These are phyloP conservation scores for Pollachius pollachius DNA, from an alignment of 2,113 vertebrate genomes.

Conservation along the genomic window DNA sequence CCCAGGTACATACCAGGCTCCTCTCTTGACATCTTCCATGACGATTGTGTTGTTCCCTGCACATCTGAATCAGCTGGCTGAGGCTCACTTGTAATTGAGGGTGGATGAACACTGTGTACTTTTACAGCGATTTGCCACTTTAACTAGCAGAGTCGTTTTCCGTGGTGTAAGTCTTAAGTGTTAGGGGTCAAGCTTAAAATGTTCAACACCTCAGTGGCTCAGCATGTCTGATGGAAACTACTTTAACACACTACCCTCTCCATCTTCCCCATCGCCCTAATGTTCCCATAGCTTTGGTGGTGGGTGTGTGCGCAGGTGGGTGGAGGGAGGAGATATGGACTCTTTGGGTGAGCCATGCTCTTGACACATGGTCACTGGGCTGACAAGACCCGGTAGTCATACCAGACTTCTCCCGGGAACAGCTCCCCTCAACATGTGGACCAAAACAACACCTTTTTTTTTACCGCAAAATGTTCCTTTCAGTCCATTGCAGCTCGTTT, in stretches of 20 bases:
- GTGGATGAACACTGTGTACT: too few species aligned
- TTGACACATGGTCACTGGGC: not conserved
- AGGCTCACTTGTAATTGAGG: too few species aligned
- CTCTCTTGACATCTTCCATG: conserved; percentile 2
- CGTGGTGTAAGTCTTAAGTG: not conserved
- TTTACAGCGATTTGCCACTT: not conserved
- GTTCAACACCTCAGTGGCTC: not conserved
- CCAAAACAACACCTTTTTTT: not conserved
- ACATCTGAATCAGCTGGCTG: not conserved
- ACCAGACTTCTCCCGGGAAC: not conserved
- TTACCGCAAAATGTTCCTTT: not conserved
- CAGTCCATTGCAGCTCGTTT: not conserved
- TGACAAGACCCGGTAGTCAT: not conserved
- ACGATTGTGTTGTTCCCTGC: not conserved
- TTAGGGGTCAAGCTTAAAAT: not conserved
- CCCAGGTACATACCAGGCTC: conserved; percentile 14
- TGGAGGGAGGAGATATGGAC: not conserved
- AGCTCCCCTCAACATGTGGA: not conserved
- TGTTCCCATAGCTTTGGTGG: not conserved
- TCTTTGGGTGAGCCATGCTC: not conserved
- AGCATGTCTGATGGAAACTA: not conserved
- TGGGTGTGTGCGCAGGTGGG: not conserved
- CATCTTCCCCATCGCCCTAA: not conserved
- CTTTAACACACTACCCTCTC: not conserved
- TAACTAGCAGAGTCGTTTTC: not conserved